Percentiles rank a stretch among this genome's conserved stretches.
phyloP scores from a whole-genome alignment of 2,113 vertebrate species.

The Cinclus cinclus region DNA sequence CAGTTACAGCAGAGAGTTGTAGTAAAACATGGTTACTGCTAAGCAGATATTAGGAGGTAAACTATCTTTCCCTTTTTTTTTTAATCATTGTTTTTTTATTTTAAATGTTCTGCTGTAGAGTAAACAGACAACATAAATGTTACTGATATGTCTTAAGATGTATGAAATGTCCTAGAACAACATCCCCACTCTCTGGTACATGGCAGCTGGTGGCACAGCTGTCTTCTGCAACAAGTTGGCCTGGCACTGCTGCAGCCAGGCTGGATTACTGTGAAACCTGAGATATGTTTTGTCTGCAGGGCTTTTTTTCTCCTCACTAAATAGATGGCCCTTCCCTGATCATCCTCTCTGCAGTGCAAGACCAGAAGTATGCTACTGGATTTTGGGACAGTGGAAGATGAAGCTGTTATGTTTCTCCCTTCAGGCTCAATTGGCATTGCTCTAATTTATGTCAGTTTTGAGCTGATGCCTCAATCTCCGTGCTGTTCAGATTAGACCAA shows the following conservation, averaged over 20 bases:
- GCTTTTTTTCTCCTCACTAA: not conserved
- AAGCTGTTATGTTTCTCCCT: not conserved
- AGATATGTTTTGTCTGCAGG: not conserved
- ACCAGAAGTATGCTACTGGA: not conserved
- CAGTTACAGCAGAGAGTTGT: not conserved
- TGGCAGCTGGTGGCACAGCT: not conserved
- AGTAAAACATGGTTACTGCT: not conserved
- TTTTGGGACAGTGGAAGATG: not conserved
- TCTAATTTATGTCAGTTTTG: not conserved
- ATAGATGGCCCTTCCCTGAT: not conserved
- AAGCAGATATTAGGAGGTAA: not conserved
- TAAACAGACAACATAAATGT: not conserved
- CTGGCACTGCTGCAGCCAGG: not conserved
- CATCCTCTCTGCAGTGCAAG: not conserved
- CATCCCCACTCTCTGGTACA: not conserved
- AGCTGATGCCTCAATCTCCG: not conserved
- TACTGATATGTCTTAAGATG: not conserved
- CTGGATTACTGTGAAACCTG: not conserved
- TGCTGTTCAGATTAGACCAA: not conserved
- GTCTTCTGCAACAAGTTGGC: not conserved
- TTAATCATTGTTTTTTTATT: not conserved
- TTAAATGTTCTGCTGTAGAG: not conserved
- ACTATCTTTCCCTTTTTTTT: not conserved
- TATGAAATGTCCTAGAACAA: not conserved
- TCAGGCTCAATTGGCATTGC: not conserved